A percentile compares a stretch with the other conserved stretches of the same genome.
Conservation (phyloP, 1,140 invertebrate species). For the Paracyclopina nana region DNA sequence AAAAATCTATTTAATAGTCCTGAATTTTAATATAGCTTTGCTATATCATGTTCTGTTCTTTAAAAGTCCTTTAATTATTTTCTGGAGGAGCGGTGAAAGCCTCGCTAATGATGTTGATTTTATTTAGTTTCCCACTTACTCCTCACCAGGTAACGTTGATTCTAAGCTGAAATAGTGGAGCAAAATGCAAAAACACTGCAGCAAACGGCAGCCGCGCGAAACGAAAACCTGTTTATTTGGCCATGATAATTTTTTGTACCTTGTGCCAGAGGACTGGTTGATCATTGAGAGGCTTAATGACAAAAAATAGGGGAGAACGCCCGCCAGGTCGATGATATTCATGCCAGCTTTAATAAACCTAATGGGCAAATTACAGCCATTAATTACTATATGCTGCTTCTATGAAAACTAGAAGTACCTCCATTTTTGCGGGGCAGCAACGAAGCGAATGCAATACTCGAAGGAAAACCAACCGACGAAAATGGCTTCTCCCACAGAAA, state of each 20-base stretch:
- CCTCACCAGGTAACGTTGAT: no score
- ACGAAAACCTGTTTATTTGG: no score
- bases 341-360: slow-evolving; percentile 11
- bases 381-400: background rate
- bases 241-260: background rate
- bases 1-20: no score
- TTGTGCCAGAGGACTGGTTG: background rate
- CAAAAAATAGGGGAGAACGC: slow-evolving; percentile 12
- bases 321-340: slow-evolving; percentile 8
- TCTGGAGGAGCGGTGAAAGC: no score
- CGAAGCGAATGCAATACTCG: slow-evolving; percentile 9
- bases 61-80: no score
- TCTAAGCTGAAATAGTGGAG: no score
- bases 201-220: no score
- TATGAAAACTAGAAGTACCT: background rate
- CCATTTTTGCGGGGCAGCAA: slow-evolving; percentile 7
- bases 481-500: slow-evolving; percentile 6
- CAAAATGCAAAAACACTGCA: no score
- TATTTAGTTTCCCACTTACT: no score
- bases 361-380: background rate
- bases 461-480: slow-evolving; percentile 14
- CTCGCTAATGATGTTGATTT: no score
- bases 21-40: no score
- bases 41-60: no score
- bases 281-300: background rate